A percentile compares a stretch with the other conserved stretches of the same genome.
Evolutionary conservation across 2,113 vertebrate genomes (phyloP).

Genomic region (Sebastes fasciatus): DNA sequence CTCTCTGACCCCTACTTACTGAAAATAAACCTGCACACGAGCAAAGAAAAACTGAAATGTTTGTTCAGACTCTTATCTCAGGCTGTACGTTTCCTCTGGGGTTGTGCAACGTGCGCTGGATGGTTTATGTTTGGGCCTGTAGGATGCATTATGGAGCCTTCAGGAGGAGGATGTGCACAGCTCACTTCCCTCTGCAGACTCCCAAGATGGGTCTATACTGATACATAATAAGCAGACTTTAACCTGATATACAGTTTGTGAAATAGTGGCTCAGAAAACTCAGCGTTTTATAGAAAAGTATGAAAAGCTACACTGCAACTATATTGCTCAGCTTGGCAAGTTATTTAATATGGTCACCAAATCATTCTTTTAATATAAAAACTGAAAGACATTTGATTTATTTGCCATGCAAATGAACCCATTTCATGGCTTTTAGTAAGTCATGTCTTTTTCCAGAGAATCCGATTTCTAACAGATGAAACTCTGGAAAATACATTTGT

Average conservation of each 20-base stretch:
- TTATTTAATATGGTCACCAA: neutral
- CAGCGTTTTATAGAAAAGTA: neutral
- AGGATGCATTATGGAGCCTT: conserved; percentile 58
- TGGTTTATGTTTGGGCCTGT: conserved; percentile 60
- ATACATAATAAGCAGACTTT: conserved; percentile 24
- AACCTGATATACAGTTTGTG: neutral
- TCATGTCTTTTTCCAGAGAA: neutral
- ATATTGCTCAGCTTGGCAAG: conserved; percentile 7
- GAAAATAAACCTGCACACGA: conserved; percentile 59
- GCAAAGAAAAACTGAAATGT: conserved; percentile 60
- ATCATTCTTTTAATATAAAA: conserved; percentile 9
- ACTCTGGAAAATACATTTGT: neutral
- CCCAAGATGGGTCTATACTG: conserved; percentile 12
- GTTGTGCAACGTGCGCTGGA: conserved; percentile 47
- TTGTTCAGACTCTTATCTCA: conserved; percentile 72
- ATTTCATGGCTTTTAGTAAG: neutral
- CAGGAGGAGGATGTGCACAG: conserved; percentile 48
- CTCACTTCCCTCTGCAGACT: conserved; percentile 38
- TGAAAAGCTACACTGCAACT: neutral
- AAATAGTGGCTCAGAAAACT: neutral
- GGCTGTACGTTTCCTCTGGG: conserved; percentile 72
- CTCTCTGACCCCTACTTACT: conserved; percentile 45
- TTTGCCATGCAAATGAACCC: neutral
- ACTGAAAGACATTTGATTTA: conserved; percentile 16
- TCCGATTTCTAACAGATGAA: neutral